Base-by-base conservation (phyloP, 2,888 invertebrate genomes). In the Agapetus fuscipes region DNA sequence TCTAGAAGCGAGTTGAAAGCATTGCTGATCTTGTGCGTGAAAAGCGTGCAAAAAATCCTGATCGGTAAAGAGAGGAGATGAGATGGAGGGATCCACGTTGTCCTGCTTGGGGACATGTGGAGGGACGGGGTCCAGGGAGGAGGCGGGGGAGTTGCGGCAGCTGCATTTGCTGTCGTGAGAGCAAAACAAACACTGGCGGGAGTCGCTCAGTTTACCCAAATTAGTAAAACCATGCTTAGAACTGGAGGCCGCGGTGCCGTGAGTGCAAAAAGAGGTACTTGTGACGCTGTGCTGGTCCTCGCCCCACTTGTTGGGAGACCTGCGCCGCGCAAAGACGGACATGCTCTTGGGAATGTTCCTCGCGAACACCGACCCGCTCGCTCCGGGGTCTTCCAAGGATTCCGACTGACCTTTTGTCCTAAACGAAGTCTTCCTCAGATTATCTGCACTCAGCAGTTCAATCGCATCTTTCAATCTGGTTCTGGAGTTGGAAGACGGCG, bases 261-360 rank as follows among this genome's bases (percentile, higher is more conserved):
- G 9, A 6, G 25, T 26, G 31, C 34, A 38, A 14, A 28, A 33
- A 1, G 34, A 30, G 6, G 24, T 16, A n/a, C n/a, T n/a, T n/a
- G n/a, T n/a, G n/a, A n/a, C n/a, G 38, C 36, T 34, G 32, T 37
- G 35, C 9, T 34, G 38, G 15, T 20, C 12, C 24, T 37, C 41
- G 17, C 36, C 37, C 43, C 47, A 46, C 17, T 17, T 34, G 33
- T 16, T 17, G n/a, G 38, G 45, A 6, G 40, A 35, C 11, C 30
- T 37, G 16, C 33, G 12, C 17, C 41, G 34, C 13, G 29, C 38
- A 3, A 42, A 39, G 20, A 64, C 66, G 43, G 68, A 67, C 55
- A 63, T 67, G 61, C 67, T 66, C 39, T 45, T 43, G 58, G 68
- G 66, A 60, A 67, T 66, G 64, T 68, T 66, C 64, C 69, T 66